Evolutionary conservation across 2,888 invertebrate species (phyloP).

Genomic region (Drosophila kokeensis): DNA sequence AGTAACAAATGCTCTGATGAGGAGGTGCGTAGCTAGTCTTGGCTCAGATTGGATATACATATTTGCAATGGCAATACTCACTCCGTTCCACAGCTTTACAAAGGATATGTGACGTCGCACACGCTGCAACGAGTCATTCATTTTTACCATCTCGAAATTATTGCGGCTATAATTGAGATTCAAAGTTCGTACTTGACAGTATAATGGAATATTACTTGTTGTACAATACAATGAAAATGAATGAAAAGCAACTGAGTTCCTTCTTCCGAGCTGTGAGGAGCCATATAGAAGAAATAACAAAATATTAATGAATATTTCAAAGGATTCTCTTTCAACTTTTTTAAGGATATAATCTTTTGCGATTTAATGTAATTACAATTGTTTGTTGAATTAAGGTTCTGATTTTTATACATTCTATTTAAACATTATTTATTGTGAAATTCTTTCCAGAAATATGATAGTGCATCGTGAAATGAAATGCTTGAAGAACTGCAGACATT

Average conservation of each 20-base stretch:
- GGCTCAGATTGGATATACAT: not conserved
- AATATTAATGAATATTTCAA: not conserved
- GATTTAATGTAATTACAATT: not conserved
- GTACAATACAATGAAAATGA: not conserved
- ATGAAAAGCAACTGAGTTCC: not conserved
- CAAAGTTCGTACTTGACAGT: not conserved
- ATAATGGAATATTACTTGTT: not conserved
- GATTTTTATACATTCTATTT: not conserved
- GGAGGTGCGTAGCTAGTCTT: not conserved
- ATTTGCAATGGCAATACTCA: slow-evolving; percentile 15
- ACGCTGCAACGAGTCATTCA: slow-evolving; percentile 18
- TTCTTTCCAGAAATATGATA: not conserved
- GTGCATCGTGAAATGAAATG: not conserved
- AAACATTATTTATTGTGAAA: not conserved
- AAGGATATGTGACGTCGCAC: slow-evolving; percentile 20
- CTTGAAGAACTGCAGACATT: not conserved
- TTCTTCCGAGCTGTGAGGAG: too few relatives aligned
- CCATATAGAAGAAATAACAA: not conserved
- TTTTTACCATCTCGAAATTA: not conserved
- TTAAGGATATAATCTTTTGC: too few relatives aligned
- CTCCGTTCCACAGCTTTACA: slow-evolving; percentile 8
- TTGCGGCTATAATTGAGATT: not conserved
- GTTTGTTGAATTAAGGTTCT: not conserved
- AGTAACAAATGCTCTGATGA: slow-evolving; percentile 27
- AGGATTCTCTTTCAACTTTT: not conserved